These are phyloP conservation scores for Lathronympha strigana DNA, from an alignment of 2,888 invertebrate genomes.

Conservation along the genomic window DNA sequence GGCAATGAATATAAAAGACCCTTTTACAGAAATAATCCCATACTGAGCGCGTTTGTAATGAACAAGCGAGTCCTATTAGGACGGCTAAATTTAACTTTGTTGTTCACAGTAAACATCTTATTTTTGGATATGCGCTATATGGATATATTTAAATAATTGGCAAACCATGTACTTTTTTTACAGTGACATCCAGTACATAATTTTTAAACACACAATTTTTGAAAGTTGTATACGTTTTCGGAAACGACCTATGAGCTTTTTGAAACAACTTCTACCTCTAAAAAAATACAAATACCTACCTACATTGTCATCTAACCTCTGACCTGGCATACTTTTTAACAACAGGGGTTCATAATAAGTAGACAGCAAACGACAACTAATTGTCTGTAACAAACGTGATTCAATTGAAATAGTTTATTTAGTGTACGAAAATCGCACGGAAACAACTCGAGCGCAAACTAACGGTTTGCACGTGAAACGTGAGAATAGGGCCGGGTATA, in stretches of 20 bases:
- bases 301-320: slow-evolving; percentile 11
- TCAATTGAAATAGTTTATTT: slow-evolving; percentile 29
- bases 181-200: no score
- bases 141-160: no score
- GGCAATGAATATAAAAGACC: slow-evolving; percentile 16
- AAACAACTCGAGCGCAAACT: slow-evolving; percentile 39
- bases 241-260: background rate
- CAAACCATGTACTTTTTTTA: no score
- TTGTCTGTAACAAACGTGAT: slow-evolving; percentile 26
- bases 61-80: slow-evolving; percentile 29
- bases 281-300: background rate
- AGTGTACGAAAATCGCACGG: slow-evolving; percentile 33
- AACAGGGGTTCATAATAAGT: slow-evolving; percentile 14
- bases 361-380: slow-evolving; percentile 16
- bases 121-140: slow-evolving; percentile 19
- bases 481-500: slow-evolving; percentile 44
- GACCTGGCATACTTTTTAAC: slow-evolving; percentile 1
- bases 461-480: slow-evolving; percentile 45
- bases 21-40: slow-evolving; percentile 34
- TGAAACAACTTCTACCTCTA: background rate
- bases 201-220: no score
- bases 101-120: slow-evolving; percentile 12
- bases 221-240: no score
- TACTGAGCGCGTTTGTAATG: slow-evolving; percentile 13
- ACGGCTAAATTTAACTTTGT: slow-evolving; percentile 32